These are phyloP conservation scores for Tupaia chinensis DNA, from an alignment of 2,113 vertebrate genomes.

Conservation along the genomic window DNA sequence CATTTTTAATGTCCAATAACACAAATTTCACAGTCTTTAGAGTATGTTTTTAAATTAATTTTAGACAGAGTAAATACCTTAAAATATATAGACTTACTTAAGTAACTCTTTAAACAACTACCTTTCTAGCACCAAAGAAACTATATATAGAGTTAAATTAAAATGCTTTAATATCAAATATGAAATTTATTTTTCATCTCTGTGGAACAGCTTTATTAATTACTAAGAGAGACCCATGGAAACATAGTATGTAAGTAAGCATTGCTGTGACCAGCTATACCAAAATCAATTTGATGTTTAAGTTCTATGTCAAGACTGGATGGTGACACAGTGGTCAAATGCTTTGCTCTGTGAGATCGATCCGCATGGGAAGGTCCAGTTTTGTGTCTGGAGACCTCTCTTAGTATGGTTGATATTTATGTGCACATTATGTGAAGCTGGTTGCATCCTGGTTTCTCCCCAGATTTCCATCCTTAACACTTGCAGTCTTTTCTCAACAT, in stretches of 20 bases:
- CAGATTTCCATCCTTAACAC: too few species aligned
- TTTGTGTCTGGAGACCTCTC: too few species aligned
- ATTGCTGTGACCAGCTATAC: neutral
- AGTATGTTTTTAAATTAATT: constrained; percentile 57
- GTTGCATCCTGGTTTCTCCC: too few species aligned
- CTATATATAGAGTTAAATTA: neutral
- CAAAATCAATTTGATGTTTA: neutral
- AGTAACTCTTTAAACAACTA: constrained; percentile 33
- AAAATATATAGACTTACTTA: constrained; percentile 59
- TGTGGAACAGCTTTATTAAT: neutral
- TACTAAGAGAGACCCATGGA: neutral
- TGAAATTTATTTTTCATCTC: neutral
- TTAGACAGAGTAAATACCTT: constrained; percentile 32
- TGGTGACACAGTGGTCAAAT: too few species aligned
- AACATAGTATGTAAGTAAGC: neutral
- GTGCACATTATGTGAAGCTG: too few species aligned
- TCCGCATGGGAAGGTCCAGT: too few species aligned
- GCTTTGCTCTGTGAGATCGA: too few species aligned
- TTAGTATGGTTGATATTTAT: too few species aligned
- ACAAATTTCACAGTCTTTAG: constrained; percentile 39
- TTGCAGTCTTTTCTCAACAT: too few species aligned
- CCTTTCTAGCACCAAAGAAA: neutral
- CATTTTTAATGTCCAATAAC: constrained; percentile 45
- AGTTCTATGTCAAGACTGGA: too few species aligned
- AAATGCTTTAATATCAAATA: constrained; percentile 23